These are phyloP conservation scores for Bradypus variegatus DNA, from an alignment of 2,797 vertebrate genomes.

Conservation along the genomic window DNA sequence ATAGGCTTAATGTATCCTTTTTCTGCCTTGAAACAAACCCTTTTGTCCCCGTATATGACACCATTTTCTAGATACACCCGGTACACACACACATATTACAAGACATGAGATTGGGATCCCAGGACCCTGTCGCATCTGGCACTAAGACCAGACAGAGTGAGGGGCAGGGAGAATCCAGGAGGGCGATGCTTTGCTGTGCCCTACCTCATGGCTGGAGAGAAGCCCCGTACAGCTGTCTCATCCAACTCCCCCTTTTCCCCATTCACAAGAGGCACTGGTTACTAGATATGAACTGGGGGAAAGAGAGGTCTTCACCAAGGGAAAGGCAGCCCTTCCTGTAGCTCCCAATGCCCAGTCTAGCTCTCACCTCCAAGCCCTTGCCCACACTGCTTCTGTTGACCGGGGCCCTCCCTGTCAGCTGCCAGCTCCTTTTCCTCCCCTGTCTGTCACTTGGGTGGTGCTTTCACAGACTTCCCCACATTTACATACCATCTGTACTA, in stretches of 20 bases:
- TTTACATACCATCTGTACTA: too few species aligned
- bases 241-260: too few species aligned
- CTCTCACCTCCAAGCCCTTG: too few species aligned
- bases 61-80: neutral
- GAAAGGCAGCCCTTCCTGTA: neutral
- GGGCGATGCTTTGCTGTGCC: neutral
- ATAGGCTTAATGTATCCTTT: neutral
- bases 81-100: neutral
- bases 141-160: neutral
- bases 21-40: neutral
- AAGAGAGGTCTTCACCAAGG: too few species aligned
- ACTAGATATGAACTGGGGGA: neutral
- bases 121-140: neutral
- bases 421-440: rapidly evolving
- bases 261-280: too few species aligned
- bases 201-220: neutral
- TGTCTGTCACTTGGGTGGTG: too few species aligned
- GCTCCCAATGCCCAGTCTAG: neutral
- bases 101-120: neutral
- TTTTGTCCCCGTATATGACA: neutral
- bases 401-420: neutral
- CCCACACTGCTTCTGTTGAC: neutral
- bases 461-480: neutral
- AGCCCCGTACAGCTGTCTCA: too few species aligned
- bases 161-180: neutral